phyloP scores from a whole-genome alignment of 2,888 invertebrate species.

The Monopis laevigella region DNA sequence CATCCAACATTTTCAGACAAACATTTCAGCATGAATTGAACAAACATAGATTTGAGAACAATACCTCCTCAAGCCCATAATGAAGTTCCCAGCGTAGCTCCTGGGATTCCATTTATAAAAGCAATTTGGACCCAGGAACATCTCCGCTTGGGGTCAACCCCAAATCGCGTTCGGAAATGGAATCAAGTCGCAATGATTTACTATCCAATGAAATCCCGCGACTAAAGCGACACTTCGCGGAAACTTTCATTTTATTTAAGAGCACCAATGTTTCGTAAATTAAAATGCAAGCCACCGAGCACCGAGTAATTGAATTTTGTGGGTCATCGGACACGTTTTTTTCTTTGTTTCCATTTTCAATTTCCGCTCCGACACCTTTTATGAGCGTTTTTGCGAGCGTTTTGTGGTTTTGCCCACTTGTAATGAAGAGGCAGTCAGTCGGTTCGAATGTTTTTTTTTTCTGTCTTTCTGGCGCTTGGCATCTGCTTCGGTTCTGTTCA shows the following conservation, averaged over 20 bases:
- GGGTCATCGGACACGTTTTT: conserved; percentile 30
- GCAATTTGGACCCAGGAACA: conserved; percentile 9
- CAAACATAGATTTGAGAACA: background rate
- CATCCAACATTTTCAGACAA: too few species aligned
- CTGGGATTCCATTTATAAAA: conserved; percentile 10
- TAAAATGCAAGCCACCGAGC: conserved; percentile 35
- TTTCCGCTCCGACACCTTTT: conserved; percentile 13
- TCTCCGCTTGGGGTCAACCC: conserved; percentile 9
- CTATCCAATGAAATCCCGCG: conserved; percentile 7
- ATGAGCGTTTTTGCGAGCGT: conserved; percentile 11
- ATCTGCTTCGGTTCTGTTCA: too few species aligned
- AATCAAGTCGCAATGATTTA: conserved; percentile 11
- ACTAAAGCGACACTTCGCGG: conserved; percentile 7
- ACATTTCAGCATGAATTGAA: too few species aligned
- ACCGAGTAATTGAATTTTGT: conserved; percentile 42
- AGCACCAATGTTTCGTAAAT: conserved; percentile 20
- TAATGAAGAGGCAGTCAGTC: conserved; percentile 1
- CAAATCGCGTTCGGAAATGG: conserved; percentile 10
- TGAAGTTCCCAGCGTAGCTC: conserved; percentile 4
- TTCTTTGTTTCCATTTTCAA: conserved; percentile 9
- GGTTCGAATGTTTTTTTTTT: too few species aligned
- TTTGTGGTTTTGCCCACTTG: conserved; percentile 5
- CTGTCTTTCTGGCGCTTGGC: too few species aligned
- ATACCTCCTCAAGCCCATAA: conserved; percentile 1
- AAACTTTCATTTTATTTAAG: conserved; percentile 18